These are phyloP conservation scores for Anastrepha ludens DNA, from an alignment of 1,140 invertebrate genomes.

Conservation along the genomic window DNA sequence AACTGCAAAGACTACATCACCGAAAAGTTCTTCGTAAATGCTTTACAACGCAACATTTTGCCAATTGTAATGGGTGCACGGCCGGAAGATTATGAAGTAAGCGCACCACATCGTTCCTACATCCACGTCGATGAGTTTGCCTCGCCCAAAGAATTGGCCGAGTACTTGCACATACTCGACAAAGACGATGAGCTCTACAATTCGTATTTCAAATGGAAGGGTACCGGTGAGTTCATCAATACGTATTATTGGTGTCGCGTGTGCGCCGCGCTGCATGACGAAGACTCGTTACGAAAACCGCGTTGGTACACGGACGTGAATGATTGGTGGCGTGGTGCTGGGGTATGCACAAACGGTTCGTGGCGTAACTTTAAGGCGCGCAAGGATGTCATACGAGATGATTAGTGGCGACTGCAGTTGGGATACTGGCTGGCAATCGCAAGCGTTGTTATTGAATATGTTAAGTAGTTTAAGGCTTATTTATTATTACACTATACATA, in stretches of 20 bases:
- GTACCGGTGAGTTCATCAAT: slow-evolving; percentile 94
- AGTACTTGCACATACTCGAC: slow-evolving; percentile 89
- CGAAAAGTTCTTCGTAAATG: slow-evolving; percentile 97
- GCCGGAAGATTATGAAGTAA: slow-evolving; percentile 89
- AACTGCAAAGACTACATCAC: slow-evolving; percentile 98
- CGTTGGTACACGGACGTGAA: slow-evolving; percentile 88
- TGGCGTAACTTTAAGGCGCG: slow-evolving; percentile 79
- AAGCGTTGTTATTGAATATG: slow-evolving; percentile 49
- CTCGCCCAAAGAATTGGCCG: slow-evolving; percentile 87
- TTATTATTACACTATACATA: not conserved
- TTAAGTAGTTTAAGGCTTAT: slow-evolving; percentile 48
- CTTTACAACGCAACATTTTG: slow-evolving; percentile 90
- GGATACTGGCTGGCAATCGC: slow-evolving; percentile 57
- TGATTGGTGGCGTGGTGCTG: slow-evolving; percentile 89
- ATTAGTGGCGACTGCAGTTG: slow-evolving; percentile 60
- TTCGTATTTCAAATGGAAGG: slow-evolving; percentile 95
- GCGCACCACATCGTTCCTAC: slow-evolving; percentile 89
- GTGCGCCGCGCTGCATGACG: slow-evolving; percentile 91
- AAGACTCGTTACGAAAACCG: slow-evolving; percentile 76
- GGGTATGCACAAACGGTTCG: slow-evolving; percentile 81
- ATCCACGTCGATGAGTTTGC: slow-evolving; percentile 97
- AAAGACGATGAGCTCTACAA: slow-evolving; percentile 92
- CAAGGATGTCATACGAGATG: slow-evolving; percentile 72
- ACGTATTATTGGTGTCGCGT: slow-evolving; percentile 97
- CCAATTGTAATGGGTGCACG: slow-evolving; percentile 97